Conservation (phyloP, 2,888 invertebrate species). For the Mimas tiliae region DNA sequence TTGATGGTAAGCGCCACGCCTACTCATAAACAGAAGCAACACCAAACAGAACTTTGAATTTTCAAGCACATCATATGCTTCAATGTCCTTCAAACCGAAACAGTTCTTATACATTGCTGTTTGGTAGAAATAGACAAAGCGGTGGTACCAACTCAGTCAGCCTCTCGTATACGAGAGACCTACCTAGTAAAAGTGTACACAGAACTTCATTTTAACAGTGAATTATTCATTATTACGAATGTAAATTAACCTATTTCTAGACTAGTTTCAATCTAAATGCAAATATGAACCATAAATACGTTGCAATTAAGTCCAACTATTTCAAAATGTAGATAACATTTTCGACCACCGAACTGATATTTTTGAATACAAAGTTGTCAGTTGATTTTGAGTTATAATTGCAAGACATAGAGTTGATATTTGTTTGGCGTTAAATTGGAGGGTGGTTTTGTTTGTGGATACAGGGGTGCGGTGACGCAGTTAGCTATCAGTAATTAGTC, state of each 20-base stretch:
- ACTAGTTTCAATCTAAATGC: neutral
- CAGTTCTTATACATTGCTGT: too few relatives aligned
- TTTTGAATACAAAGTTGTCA: neutral
- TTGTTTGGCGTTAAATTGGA: constrained; percentile 29
- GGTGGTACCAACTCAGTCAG: too few relatives aligned
- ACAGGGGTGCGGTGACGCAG: constrained; percentile 55
- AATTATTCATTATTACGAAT: constrained; percentile 29
- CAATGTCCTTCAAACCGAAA: too few relatives aligned
- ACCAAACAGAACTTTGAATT: too few relatives aligned
- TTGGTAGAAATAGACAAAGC: too few relatives aligned
- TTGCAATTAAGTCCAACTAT: neutral
- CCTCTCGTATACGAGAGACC: too few relatives aligned
- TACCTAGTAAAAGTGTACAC: too few relatives aligned
- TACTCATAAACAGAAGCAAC: too few relatives aligned
- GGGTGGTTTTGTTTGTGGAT: constrained; percentile 32
- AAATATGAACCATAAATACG: constrained; percentile 1
- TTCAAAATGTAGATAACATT: neutral
- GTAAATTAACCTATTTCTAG: constrained; percentile 7
- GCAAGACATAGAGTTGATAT: constrained; percentile 34
- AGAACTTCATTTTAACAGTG: too few relatives aligned
- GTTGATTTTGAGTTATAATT: neutral
- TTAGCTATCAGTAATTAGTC: constrained; percentile 70
- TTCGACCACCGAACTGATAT: neutral
- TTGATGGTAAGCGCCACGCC: too few relatives aligned
- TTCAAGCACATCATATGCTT: too few relatives aligned